Base-by-base conservation (phyloP, 1,140 invertebrate species). In the Drosophila pseudoananassae region DNA sequence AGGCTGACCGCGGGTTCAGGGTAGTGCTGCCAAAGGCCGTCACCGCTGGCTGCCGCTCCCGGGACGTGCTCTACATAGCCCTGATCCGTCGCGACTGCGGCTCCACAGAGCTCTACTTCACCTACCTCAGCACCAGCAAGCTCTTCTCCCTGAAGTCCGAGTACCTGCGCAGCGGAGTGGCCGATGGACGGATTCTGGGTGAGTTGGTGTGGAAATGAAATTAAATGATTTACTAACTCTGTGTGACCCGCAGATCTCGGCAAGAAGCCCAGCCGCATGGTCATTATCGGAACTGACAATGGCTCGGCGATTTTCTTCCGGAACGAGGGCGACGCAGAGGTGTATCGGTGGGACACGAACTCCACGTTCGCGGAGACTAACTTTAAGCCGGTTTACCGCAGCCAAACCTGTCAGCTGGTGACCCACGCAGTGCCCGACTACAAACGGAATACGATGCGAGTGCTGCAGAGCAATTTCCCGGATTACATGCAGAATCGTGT, bases 311-410 rank as follows among this genome's bases (percentile, higher is more conserved):
- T 95, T 8, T 95, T 94, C 92, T 94, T 94, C 92, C 91, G 93
- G 8, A 93, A 93, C 70, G 92, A 93, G 78, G 94, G 94, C 17
- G 92, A 94, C 29, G 92, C 93, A 0, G 93, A 94, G 72, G 92
- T 95, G 23, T 95, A 93, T 83, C 92, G 93, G 65, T 95, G 94
- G 94, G 93, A 95, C 68, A 93, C 93, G 0, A 93, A 94, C n/a
- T 93, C 92, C 0, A 59, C 88, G 2, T 94, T 94, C 70, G 93
- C 70, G 92, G 94, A 47, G 17, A 61, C 78, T 0, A 93, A 93
- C 69, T 94, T 94, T 58, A 81, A 93, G 40, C 72, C 91, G 2
- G 94, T 94, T 12, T 93, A 94, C 56, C 91, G 92, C 49, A 93
- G 92, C 8, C 75, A 88, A 5, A 92, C 92, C n/a, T 94, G 93